A percentile compares a stretch with the other conserved stretches of the same genome.
These are phyloP conservation scores for Orchesella cincta DNA, from an alignment of 1,140 invertebrate species.

Conservation along the genomic window DNA sequence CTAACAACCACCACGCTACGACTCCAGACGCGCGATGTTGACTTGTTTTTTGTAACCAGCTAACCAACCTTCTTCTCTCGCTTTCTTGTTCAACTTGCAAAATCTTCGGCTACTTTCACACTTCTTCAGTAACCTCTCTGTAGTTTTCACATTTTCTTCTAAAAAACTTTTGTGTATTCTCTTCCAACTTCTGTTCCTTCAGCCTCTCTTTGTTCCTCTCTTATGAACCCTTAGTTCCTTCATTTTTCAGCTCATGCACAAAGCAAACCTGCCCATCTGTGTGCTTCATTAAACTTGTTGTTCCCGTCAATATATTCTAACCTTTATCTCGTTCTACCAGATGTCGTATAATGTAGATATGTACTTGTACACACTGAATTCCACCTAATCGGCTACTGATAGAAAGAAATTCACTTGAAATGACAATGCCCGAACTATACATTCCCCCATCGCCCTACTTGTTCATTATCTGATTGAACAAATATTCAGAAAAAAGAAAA, in stretches of 20 bases:
- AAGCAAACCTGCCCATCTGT: not conserved
- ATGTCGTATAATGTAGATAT: too few relatives aligned
- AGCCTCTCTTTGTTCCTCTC: not conserved
- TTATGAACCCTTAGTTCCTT: not conserved
- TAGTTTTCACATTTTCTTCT: not conserved
- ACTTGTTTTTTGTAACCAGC: not conserved
- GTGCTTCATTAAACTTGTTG: constrained; percentile 17
- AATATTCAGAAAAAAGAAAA: too few relatives aligned
- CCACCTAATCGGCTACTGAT: too few relatives aligned
- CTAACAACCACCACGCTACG: not conserved
- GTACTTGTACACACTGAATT: too few relatives aligned
- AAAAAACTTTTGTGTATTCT: not conserved
- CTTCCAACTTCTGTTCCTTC: not conserved
- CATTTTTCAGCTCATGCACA: not conserved
- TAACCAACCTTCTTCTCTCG: not conserved
- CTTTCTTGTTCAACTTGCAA: not conserved
- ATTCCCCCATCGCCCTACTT: too few relatives aligned
- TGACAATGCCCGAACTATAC: too few relatives aligned
- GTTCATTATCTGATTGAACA: too few relatives aligned
- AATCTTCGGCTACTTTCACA: not conserved
- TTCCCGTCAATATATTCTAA: too few relatives aligned
- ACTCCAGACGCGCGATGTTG: not conserved
- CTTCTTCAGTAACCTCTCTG: not conserved
- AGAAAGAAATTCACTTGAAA: too few relatives aligned
- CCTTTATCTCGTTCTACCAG: too few relatives aligned